Percentiles rank a stretch among this genome's conserved stretches.
Evolutionary conservation across 2,113 vertebrate genomes (phyloP).

Genomic region (Pycnonotus jocosus): DNA sequence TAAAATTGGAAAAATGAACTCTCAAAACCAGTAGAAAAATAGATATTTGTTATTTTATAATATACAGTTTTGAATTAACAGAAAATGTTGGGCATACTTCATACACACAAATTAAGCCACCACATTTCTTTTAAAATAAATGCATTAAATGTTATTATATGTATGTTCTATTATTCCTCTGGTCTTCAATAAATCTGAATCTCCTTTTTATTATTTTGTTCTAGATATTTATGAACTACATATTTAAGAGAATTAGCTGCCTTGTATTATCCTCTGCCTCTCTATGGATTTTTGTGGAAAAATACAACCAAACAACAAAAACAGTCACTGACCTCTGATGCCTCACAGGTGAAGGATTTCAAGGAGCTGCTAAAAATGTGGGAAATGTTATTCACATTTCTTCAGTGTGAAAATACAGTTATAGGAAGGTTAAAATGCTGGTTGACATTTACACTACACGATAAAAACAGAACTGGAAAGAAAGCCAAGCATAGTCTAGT

Average conservation of each 20-base stretch:
- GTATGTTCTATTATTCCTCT: not conserved
- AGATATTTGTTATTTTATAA: not conserved
- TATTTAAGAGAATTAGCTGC: not conserved
- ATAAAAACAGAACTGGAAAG: not conserved
- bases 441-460: not conserved
- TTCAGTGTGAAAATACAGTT: not conserved
- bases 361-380: not conserved
- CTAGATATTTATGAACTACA: not conserved
- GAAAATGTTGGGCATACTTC: not conserved
- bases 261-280: not conserved
- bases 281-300: not conserved
- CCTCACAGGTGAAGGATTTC: not conserved
- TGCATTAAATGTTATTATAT: not conserved
- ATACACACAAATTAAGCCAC: not conserved
- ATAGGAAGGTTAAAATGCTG: not conserved
- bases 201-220: not conserved
- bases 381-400: not conserved
- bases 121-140: not conserved
- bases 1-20: not conserved
- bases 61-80: not conserved
- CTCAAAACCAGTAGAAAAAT: not conserved
- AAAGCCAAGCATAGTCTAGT: not conserved
- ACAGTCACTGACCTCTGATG: not conserved
- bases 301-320: not conserved
- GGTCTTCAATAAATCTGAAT: not conserved